These are phyloP conservation scores for Ceratina japonica DNA, from an alignment of 1,140 invertebrate species.

Conservation along the genomic window DNA sequence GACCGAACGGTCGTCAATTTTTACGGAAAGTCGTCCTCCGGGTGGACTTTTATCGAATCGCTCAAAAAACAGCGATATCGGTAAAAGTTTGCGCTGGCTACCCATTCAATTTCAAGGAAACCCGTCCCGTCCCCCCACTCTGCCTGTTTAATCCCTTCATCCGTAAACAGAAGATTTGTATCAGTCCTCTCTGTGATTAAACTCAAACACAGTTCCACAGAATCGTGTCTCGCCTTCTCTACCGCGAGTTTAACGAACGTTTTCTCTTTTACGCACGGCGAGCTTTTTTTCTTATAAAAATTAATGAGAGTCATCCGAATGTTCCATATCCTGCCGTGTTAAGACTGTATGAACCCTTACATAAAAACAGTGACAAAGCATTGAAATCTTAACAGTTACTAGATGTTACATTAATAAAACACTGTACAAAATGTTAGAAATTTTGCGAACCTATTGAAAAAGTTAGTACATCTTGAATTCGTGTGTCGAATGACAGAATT, in stretches of 20 bases:
- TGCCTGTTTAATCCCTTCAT: constrained; percentile 1
- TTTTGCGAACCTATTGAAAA: too few species aligned
- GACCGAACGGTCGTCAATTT: constrained; percentile 1
- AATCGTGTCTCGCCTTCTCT: neutral
- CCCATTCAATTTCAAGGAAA: constrained; percentile 11
- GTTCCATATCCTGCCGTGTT: neutral
- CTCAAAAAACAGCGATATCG: neutral
- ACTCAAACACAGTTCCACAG: neutral
- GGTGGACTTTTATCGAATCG: neutral
- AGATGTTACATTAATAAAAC: too few species aligned
- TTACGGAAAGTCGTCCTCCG: neutral
- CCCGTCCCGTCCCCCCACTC: neutral
- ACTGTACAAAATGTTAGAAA: too few species aligned
- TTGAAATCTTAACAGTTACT: too few species aligned
- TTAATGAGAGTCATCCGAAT: neutral
- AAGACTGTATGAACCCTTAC: too few species aligned
- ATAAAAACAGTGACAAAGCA: too few species aligned
- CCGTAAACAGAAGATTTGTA: constrained; percentile 10
- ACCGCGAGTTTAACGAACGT: neutral
- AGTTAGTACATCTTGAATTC: too few species aligned
- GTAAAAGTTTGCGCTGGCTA: neutral
- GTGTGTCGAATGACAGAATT: too few species aligned
- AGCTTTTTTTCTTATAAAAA: neutral
- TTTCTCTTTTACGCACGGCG: neutral
- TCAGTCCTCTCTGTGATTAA: constrained; percentile 2